phyloP scores from a whole-genome alignment of 2,797 vertebrate genomes.

The Myotis vivesi region DNA sequence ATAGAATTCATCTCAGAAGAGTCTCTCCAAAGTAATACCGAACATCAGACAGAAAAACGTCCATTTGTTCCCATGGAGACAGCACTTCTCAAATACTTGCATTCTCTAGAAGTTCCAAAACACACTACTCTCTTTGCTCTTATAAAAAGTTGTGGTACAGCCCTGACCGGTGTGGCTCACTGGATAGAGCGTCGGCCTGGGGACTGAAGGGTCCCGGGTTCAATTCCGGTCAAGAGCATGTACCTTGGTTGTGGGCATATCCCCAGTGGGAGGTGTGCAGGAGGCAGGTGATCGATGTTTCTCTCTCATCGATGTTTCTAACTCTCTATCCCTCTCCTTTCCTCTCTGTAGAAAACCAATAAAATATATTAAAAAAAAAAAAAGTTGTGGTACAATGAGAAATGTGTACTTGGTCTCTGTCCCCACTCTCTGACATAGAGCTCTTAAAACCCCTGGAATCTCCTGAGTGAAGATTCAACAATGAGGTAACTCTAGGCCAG shows the following conservation, averaged over 20 bases:
- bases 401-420: neutral
- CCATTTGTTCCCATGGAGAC: neutral
- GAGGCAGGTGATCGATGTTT: too few relatives aligned
- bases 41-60: neutral
- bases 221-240: too few relatives aligned
- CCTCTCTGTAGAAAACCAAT: too few relatives aligned
- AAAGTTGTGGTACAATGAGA: neutral
- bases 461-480: neutral
- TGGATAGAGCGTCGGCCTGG: too few relatives aligned
- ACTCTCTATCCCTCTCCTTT: too few relatives aligned
- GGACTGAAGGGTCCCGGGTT: too few relatives aligned
- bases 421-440: neutral
- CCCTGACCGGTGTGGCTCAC: too few relatives aligned
- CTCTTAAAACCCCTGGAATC: neutral
- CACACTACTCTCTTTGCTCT: neutral
- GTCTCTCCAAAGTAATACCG: neutral
- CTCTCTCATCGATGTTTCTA: too few relatives aligned
- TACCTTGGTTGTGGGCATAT: too few relatives aligned
- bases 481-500: neutral
- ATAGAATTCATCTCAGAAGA: neutral
- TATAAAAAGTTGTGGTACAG: neutral
- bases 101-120: neutral
- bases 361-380: too few relatives aligned
- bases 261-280: too few relatives aligned
- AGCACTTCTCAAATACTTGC: neutral